Base-by-base conservation (phyloP, 1,140 invertebrate species). In the Formica selysi region DNA sequence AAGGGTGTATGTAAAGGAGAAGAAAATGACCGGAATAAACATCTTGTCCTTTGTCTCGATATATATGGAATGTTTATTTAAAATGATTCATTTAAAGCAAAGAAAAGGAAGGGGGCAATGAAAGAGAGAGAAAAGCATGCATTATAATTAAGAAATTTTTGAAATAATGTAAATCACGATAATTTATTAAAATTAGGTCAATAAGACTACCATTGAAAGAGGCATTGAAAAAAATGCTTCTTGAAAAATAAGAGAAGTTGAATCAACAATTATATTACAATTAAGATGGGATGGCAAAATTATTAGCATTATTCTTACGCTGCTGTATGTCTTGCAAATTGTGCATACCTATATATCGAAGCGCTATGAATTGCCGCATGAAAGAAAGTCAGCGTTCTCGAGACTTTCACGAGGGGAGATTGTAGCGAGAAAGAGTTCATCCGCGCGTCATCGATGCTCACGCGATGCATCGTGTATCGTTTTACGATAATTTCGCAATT, bases 401-500 rank as follows among this genome's bases (percentile, higher is more conserved):
- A 59, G 84, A 85, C 84, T 85, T 85, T 85, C 84, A 85, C 84
- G 38, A 85, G 62, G 62, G 71, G 76, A 64, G 74, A 79, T 67
- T 80, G 84, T 36, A 61, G 26, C 54, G 68, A 74, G 79, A 83
- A 73, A 74, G 68, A 74, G 54, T 61, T 61, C 36, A 59, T 80
- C 51, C 51, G 38, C 78, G 16, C 67, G 51, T 81, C 54, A 81
- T 83, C 68, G 68, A 74, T 44, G 62, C 29, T 81, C 38, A 5
- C n/a, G 65, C 38, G 70, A 57, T 59, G 6, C 51, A 74, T 11
- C 7, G 22, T 22, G 22, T 22, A 61, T 54, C 7, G 22, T 81
- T 74, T 74, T 62, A 62, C 54, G 29, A n/a, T 19, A 44, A 73
- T 48, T 61, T 38, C 26, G 51, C 22, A 26, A 26, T 8, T 61